Percentiles rank a stretch among this genome's conserved stretches.
Conservation (phyloP, 2,888 invertebrate genomes). For the Vannuccia rotundouncinata region DNA sequence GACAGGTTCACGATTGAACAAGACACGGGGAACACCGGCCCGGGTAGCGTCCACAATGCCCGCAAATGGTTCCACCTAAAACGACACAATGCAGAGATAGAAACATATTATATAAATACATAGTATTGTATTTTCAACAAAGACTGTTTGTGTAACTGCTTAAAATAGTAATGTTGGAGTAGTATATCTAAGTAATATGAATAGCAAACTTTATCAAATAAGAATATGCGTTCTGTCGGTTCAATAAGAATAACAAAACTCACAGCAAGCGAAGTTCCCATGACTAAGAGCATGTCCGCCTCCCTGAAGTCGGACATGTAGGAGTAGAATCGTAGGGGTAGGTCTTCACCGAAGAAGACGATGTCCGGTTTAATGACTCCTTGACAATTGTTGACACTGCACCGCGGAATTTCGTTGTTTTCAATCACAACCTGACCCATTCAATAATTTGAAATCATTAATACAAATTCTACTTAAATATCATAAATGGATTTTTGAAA, state of each 20-base stretch:
- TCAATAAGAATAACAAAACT: too few species aligned
- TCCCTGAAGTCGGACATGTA: slow-evolving; percentile 52
- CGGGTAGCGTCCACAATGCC: slow-evolving; percentile 53
- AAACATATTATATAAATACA: too few species aligned
- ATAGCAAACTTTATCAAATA: too few species aligned
- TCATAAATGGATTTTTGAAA: too few species aligned
- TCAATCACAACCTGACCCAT: background rate
- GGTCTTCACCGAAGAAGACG: slow-evolving; percentile 57
- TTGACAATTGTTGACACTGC: slow-evolving; percentile 40
- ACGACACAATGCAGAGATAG: too few species aligned
- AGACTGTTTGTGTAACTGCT: too few species aligned
- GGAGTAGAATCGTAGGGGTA: slow-evolving; percentile 53
- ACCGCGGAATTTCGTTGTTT: background rate
- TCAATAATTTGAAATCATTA: too few species aligned
- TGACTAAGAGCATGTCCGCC: slow-evolving; percentile 54
- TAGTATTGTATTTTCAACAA: too few species aligned
- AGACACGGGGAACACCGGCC: slow-evolving; percentile 51
- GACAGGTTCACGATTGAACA: slow-evolving; percentile 55
- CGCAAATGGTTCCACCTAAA: slow-evolving; percentile 58
- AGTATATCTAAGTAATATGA: too few species aligned
- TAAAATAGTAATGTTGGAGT: too few species aligned
- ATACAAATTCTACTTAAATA: too few species aligned
- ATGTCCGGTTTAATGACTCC: slow-evolving; percentile 54
- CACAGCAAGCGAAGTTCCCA: slow-evolving; percentile 58
- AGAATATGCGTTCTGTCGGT: too few species aligned